Conservation (phyloP, 2,888 invertebrate species). For the Leptinotarsa haldemani region DNA sequence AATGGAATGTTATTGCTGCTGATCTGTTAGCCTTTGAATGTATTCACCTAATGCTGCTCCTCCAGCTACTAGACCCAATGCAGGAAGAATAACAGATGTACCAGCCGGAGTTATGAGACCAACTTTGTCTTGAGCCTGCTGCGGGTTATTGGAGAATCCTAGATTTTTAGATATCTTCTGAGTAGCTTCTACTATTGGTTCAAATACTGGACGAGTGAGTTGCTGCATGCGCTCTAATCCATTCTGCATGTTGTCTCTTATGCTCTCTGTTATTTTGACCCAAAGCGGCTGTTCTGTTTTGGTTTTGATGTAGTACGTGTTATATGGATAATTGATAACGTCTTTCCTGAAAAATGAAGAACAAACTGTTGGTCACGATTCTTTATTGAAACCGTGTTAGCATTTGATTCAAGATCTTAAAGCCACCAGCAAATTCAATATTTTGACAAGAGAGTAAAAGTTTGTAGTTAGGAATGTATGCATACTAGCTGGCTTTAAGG, state of each 20-base stretch:
- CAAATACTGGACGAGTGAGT: slow-evolving; percentile 75
- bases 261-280: slow-evolving; percentile 78
- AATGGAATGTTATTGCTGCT: background rate
- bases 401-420: too few species aligned
- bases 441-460: background rate
- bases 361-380: slow-evolving; percentile 58
- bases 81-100: slow-evolving; percentile 77
- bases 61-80: slow-evolving; percentile 82
- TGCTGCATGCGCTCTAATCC: slow-evolving; percentile 79
- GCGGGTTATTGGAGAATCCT: slow-evolving; percentile 69
- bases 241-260: slow-evolving; percentile 78
- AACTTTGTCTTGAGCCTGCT: slow-evolving; percentile 72
- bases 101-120: slow-evolving; percentile 71
- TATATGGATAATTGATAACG: slow-evolving; percentile 70
- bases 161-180: slow-evolving; percentile 83
- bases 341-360: slow-evolving; percentile 61
- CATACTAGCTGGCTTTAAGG: too few species aligned
- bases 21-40: background rate
- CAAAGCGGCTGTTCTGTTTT: slow-evolving; percentile 77
- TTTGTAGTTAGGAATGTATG: background rate
- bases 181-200: slow-evolving; percentile 82
- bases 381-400: background rate
- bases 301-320: slow-evolving; percentile 70
- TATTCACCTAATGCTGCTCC: slow-evolving; percentile 76
- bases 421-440: too few species aligned